Evolutionary conservation across 1,140 invertebrate genomes (phyloP).

Genomic region (Arctopsyche grandis): DNA sequence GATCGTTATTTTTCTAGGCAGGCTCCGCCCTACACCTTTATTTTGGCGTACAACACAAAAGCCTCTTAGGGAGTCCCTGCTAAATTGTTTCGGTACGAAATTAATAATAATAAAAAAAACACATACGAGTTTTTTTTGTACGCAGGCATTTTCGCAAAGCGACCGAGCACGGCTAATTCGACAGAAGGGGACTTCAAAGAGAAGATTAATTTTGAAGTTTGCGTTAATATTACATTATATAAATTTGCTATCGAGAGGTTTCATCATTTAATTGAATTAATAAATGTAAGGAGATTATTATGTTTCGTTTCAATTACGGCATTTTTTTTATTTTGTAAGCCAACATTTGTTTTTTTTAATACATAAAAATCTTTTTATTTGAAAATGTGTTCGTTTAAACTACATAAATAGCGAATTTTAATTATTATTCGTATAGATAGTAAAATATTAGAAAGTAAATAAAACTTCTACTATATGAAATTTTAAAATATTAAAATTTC

Average conservation of each 20-base stretch:
- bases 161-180: conserved; percentile 1
- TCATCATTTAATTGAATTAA: conserved; percentile 1
- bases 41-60: conserved; percentile 14
- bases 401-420: no score
- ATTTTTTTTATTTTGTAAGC: no score
- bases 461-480: no score
- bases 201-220: conserved; percentile 23
- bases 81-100: conserved; percentile 25
- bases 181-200: not conserved
- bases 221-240: conserved; percentile 1
- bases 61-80: conserved; percentile 30
- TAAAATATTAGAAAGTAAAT: no score
- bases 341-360: no score
- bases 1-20: not conserved
- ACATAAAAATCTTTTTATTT: no score
- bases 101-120: conserved; percentile 38
- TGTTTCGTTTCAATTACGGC: not conserved
- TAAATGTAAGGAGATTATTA: not conserved
- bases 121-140: not conserved
- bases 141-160: not conserved
- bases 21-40: not conserved
- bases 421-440: no score
- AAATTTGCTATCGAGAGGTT: conserved; percentile 8
- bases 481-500: no score
- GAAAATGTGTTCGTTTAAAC: no score